Percentiles rank a stretch among this genome's conserved stretches.
Conservation (phyloP, 2,888 invertebrate genomes). For the Drosophila antonietae region DNA sequence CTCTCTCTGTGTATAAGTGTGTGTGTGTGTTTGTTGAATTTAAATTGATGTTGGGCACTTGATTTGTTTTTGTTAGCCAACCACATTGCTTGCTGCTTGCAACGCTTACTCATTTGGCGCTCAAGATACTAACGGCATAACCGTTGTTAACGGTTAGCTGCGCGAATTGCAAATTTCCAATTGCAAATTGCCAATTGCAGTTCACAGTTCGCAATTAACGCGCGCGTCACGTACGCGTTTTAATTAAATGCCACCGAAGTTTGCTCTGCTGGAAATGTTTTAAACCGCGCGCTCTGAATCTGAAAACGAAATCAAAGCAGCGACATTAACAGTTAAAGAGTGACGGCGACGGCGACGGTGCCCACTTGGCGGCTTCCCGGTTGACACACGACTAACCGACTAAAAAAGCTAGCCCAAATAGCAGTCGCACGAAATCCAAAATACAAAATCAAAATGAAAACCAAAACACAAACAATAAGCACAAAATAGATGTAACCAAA, state of each 20-base stretch:
- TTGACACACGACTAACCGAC: constrained; percentile 82
- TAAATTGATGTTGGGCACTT: constrained; percentile 48
- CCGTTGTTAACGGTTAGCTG: constrained; percentile 45
- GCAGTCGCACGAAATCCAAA: constrained; percentile 45
- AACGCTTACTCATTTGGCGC: constrained; percentile 25
- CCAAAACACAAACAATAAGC: constrained; percentile 38
- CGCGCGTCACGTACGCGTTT: constrained; percentile 71
- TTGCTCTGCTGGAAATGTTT: constrained; percentile 40
- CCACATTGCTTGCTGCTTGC: constrained; percentile 10
- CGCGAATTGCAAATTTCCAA: constrained; percentile 35
- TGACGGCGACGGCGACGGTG: constrained; percentile 11
- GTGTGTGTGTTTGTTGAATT: constrained; percentile 14
- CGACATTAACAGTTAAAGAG: constrained; percentile 16
- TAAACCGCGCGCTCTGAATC: constrained; percentile 26
- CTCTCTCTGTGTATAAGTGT: background rate
- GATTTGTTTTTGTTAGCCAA: constrained; percentile 45
- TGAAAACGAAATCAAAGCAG: constrained; percentile 48
- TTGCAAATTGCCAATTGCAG: constrained; percentile 27
- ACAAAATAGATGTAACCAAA: constrained; percentile 75
- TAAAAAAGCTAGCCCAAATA: constrained; percentile 62
- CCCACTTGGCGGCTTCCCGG: constrained; percentile 78
- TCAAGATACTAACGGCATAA: constrained; percentile 16
- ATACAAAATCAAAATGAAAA: constrained; percentile 37
- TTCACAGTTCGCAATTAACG: constrained; percentile 32
- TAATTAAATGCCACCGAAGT: constrained; percentile 63